phyloP scores from a whole-genome alignment of 2,888 invertebrate species.

The Platycnemis pennipes region DNA sequence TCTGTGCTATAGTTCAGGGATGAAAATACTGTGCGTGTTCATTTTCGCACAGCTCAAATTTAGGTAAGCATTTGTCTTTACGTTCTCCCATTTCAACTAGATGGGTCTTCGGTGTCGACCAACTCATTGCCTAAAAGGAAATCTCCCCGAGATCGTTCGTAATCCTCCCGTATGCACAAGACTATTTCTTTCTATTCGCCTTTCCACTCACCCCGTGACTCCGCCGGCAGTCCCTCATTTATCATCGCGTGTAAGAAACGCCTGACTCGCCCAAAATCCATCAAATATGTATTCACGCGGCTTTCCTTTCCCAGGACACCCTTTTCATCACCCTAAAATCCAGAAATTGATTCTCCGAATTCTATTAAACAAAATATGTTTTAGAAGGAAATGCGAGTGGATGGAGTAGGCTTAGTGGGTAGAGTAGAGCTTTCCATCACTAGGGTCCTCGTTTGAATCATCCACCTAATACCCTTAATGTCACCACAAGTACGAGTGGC shows the following conservation, averaged over 20 bases:
- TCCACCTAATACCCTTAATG: no score
- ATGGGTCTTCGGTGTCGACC: not conserved
- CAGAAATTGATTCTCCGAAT: not conserved
- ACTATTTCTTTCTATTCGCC: not conserved
- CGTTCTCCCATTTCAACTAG: not conserved
- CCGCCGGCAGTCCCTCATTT: not conserved
- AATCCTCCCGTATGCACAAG: not conserved
- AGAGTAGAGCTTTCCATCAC: no score
- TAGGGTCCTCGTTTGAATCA: no score
- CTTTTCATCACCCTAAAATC: not conserved
- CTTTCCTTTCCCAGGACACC: not conserved
- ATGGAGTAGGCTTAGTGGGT: no score
- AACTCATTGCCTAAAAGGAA: not conserved
- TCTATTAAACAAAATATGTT: no score
- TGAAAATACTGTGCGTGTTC: no score
- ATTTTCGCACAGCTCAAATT: no score
- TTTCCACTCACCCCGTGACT: not conserved
- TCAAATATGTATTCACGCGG: not conserved
- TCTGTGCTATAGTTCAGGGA: no score
- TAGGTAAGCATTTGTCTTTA: no score
- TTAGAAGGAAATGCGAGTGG: no score
- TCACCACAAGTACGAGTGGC: no score
- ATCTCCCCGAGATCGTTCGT: not conserved
- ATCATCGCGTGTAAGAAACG: not conserved
- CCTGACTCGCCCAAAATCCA: not conserved